Conservation (phyloP, 2,113 vertebrate species). For the Irena cyanogastra region DNA sequence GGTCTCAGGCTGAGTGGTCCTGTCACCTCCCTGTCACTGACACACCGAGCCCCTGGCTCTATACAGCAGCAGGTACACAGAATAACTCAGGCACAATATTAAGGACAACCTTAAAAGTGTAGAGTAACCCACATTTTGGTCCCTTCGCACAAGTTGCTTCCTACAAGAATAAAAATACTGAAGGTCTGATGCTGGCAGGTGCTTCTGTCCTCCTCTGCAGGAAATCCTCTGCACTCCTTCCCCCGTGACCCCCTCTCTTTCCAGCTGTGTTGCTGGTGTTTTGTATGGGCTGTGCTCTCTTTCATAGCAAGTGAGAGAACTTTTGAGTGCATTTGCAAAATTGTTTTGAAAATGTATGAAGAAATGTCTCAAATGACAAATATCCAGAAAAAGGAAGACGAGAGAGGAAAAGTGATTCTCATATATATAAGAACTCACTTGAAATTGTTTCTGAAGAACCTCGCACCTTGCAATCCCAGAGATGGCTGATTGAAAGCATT, state of each 20-base stretch:
- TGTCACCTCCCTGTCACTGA: not conserved
- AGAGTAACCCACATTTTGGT: not conserved
- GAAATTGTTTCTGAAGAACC: constrained; percentile 46
- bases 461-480: not conserved
- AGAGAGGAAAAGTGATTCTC: not conserved
- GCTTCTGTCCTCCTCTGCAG: not conserved
- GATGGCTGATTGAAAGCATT: constrained; percentile 56
- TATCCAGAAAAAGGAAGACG: not conserved
- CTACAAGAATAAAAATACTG: not conserved
- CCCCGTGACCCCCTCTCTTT: not conserved
- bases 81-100: not conserved
- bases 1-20: not conserved
- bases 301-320: not conserved
- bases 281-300: not conserved
- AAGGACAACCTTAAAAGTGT: not conserved
- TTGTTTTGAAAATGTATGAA: not conserved
- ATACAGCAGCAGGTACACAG: not conserved
- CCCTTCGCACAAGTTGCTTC: not conserved
- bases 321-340: not conserved
- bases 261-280: not conserved
- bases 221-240: not conserved
- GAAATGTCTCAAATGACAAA: constrained; percentile 38
- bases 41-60: not conserved
- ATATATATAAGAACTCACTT: not conserved
- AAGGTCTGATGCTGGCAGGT: not conserved